phyloP scores from a whole-genome alignment of 2,797 vertebrate species.

The Lithobates pipiens region DNA sequence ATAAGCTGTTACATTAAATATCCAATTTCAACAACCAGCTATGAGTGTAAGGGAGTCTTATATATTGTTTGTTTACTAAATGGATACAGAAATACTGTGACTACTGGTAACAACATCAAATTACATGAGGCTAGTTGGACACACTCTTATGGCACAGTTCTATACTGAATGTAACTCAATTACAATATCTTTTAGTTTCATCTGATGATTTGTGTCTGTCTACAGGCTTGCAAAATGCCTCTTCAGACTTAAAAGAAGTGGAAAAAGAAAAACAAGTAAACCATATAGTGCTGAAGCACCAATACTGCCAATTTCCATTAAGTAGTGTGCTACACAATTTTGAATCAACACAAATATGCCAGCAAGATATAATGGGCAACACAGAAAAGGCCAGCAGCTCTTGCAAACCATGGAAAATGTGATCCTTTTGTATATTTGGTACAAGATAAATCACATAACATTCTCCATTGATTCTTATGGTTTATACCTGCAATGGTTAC shows the following conservation, averaged over 20 bases:
- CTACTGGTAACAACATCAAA: conserved; percentile 10
- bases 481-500: neutral
- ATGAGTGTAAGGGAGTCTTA: neutral
- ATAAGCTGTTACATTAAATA: neutral
- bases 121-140: conserved; percentile 2
- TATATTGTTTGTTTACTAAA: conserved; percentile 1
- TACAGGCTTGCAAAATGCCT: neutral
- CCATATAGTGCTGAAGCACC: neutral
- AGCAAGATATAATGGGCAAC: neutral
- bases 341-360: neutral
- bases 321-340: neutral
- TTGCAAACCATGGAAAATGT: neutral
- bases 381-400: neutral
- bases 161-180: conserved; percentile 11
- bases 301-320: neutral
- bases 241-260: too few relatives aligned
- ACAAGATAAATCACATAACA: neutral
- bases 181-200: conserved; percentile 1
- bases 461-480: neutral
- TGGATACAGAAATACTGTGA: neutral
- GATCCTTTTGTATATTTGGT: neutral
- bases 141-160: neutral
- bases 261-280: too few relatives aligned
- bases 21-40: neutral
- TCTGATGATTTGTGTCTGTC: neutral